Base-by-base conservation (phyloP, 2,888 invertebrate genomes). In the Clostera curtula region DNA sequence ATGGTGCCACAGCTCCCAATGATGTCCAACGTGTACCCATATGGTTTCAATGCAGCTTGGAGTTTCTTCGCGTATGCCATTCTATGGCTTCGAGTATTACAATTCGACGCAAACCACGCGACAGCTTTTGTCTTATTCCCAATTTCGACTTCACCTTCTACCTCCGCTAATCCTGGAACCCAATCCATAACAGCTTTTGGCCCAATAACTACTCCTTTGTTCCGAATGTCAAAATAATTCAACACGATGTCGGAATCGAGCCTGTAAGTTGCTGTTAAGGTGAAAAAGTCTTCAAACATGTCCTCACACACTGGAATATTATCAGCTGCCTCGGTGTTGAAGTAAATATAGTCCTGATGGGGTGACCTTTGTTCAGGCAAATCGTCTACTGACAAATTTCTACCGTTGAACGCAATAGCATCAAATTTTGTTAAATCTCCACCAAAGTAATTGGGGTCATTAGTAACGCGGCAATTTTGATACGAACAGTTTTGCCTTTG, bases 1-100 rank as follows among this genome's bases (percentile, higher is more conserved):
- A 68, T 36, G 0, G 45, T 39, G 0, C 88, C 87, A 56, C 89
- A 89, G 1, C 43, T 35, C 0, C 88, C 88, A 39, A 75, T 88
- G 3, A 88, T 62, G 41, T 88, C 87, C 2, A 88, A 71, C 1
- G 61, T 45, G 7, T 61, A 40, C 0, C 56, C 50, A 31, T 63
- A 67, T 0, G 18, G 17, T 1, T 27, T 24, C 8, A 80, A 42
- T 0, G 57, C 61, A 7, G 47, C 52, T 19, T 64, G 49, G 12
- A 83, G 34, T 2, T 50, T 36, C 1, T 24, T 41, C 0, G 59
- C 74, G 28, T 67, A 56, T 0, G 49, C 38, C 7, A 47, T 28
- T 25, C 82, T 62, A 0, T n/a, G n/a, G n/a, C 67, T 76, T 31
- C 56, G 61, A 13, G 58, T 63, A 0, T 24, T 34, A 34, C 82